Percentiles rank a stretch among this genome's conserved stretches.
These are phyloP conservation scores for Corythucha ciliata DNA, from an alignment of 2,888 invertebrate genomes.

Conservation along the genomic window DNA sequence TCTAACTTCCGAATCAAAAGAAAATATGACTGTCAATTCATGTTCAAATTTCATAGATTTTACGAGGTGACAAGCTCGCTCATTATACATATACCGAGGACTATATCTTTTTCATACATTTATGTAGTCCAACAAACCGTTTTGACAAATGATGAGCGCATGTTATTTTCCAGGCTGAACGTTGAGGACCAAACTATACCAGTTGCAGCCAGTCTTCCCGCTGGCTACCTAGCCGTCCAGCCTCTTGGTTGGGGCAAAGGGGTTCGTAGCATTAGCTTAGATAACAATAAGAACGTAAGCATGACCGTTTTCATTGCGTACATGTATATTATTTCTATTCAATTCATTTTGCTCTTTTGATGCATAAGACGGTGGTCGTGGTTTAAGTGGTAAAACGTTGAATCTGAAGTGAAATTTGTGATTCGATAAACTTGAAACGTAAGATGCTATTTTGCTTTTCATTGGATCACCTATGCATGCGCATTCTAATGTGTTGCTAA, in stretches of 20 bases:
- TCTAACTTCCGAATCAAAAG: no score
- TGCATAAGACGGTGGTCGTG: slow-evolving; percentile 8
- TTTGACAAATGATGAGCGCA: slow-evolving; percentile 10
- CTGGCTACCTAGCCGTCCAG: slow-evolving; percentile 81
- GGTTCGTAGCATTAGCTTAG: slow-evolving; percentile 44
- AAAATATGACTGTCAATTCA: no score
- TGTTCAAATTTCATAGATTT: no score
- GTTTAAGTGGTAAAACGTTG: not conserved
- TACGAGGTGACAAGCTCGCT: no score
- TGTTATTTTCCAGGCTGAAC: slow-evolving; percentile 51
- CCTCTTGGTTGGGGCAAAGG: slow-evolving; percentile 85
- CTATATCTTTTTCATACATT: not conserved
- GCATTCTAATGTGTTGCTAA: no score
- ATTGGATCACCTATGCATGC: no score
- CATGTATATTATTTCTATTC: not conserved
- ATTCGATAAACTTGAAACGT: no score
- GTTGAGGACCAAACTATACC: slow-evolving; percentile 74
- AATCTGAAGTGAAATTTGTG: no score
- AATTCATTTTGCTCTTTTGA: slow-evolving; percentile 1
- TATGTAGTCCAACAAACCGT: not conserved
- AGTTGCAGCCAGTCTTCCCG: slow-evolving; percentile 78
- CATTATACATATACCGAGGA: not conserved
- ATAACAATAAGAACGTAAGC: slow-evolving; percentile 24
- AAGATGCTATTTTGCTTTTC: no score
- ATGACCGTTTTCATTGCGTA: no score